Evolutionary conservation across 2,888 invertebrate genomes (phyloP), one percentile per base, ranked within the genome.

Genomic region (Gnatocerus cornutus): DNA sequence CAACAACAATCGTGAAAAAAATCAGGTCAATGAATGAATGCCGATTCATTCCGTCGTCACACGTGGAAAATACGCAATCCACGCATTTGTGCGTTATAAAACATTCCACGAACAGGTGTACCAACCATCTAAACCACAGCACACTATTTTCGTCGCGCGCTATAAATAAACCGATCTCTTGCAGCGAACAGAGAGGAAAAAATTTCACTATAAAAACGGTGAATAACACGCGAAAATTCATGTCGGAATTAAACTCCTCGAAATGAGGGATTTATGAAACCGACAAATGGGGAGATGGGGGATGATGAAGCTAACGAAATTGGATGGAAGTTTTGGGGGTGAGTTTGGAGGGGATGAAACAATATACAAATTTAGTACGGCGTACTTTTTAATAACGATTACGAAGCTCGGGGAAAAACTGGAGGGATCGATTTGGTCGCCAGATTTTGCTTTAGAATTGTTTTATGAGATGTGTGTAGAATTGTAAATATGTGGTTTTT

Each of bases 301-400:
- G 55, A n/a, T 30, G 59, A 46, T 29, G 45, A 30, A 59, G 29
- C 59, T 10, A 21, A 30, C 59, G 59, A 59, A 59, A 59, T 59
- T 59, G 59, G 59, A 59, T 59, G 59, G 59, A 59, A 59, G 45
- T 21, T n/a, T 21, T 21, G 21, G 29, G 43, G 43, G 45, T 9
- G 39, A 43, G 7, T 29, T 21, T 21, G 21, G 21, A 21, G 21
- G 59, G 59, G 59, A 46, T 59, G 21, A 45, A 59, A 59, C 59
- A 59, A 59, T 46, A 59, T 46, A 59, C 59, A 45, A 56, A 59
- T 59, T 46, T 46, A 59, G 59, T 59, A 46, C 59, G 59, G 13
- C 46, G 45, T 59, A 46, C 33, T 59, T 59, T 59, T 59, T 59
- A 59, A 46, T 46, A 46, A 59, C 59, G 45, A 45, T 59, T 46